These are phyloP conservation scores for Belonocnema kinseyi DNA, from an alignment of 1,140 invertebrate genomes.

Conservation along the genomic window DNA sequence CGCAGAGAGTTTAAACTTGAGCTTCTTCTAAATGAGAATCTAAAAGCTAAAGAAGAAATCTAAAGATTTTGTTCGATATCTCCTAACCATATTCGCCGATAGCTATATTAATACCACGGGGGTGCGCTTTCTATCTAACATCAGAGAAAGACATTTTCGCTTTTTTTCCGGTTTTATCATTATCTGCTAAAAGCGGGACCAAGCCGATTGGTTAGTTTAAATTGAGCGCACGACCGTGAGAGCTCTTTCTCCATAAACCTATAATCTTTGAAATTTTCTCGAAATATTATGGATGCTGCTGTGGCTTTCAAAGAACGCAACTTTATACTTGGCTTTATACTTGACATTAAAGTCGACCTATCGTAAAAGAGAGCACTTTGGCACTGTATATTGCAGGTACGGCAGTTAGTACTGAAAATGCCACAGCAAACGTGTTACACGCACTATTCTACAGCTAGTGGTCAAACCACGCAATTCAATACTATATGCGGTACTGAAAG, in stretches of 20 bases:
- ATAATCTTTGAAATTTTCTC: not conserved
- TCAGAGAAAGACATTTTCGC: not conserved
- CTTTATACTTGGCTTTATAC: not conserved
- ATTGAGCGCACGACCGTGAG: not conserved
- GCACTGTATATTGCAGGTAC: not conserved
- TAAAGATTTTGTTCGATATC: not conserved
- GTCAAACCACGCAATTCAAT: not conserved
- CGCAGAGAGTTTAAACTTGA: not conserved
- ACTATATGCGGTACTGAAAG: slow-evolving; percentile 11
- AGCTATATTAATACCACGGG: not conserved
- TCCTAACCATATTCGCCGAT: not conserved
- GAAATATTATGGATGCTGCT: slow-evolving; percentile 15
- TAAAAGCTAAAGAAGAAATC: not conserved
- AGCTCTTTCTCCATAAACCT: slow-evolving; percentile 10
- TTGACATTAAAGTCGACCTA: slow-evolving; percentile 2
- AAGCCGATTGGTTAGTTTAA: slow-evolving; percentile 16
- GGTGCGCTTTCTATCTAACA: not conserved
- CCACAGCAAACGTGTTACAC: not conserved
- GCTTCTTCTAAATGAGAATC: not conserved
- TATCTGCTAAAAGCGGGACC: not conserved
- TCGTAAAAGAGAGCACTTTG: slow-evolving; percentile 10
- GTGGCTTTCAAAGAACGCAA: slow-evolving; percentile 4
- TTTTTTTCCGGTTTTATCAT: not conserved
- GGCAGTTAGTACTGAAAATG: not conserved
- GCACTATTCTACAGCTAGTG: no score